Evolutionary conservation across 2,888 invertebrate genomes (phyloP), one percentile per base, ranked within the genome.

Genomic region (Anaspis maculata): DNA sequence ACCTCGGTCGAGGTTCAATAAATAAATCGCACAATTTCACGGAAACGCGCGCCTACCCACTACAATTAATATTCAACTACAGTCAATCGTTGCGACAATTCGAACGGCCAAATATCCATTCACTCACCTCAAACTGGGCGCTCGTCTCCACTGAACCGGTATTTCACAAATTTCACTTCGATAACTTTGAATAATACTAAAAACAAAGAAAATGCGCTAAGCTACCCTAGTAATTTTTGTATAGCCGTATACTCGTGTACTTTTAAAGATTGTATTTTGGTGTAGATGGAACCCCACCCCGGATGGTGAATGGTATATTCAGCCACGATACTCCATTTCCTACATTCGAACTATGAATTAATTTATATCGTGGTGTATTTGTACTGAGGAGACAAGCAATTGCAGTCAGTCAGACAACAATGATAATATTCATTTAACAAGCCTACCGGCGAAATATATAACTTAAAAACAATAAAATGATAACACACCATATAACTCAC

Each of bases 381-480:
- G 64, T 66, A 66, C 64, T 64, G 62, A 62, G 61, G 61, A 64
- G 60, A 61, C 59, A 64, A 62, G 62, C 62, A 58, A 57, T 56
- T 56, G 57, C 59, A 58, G 57, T 60, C 61, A 62, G 57, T 61
- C 63, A 57, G 61, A 62, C 61, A 62, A 62, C 61, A 62, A 61
- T 61, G 54, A 61, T 59, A 61, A 60, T 55, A 51, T 57, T 60
- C 51, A 53, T 59, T 55, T 61, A 63, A 64, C 61, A 64, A 62
- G 63, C 64, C 64, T 52, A 56, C 33, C 49, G 58, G 61, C 59
- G 50, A 56, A 61, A 60, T 50, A 51, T 51, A 51, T 44, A 59
- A 56, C 53, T 47, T 43, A 49, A 51, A 45, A 56, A 52, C 42
- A 48, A 53, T 45, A 42, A 58, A 56, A 61, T 55, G 48, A 60